phyloP scores from a whole-genome alignment of 2,797 vertebrate species.

The Erpetoichthys calabaricus region DNA sequence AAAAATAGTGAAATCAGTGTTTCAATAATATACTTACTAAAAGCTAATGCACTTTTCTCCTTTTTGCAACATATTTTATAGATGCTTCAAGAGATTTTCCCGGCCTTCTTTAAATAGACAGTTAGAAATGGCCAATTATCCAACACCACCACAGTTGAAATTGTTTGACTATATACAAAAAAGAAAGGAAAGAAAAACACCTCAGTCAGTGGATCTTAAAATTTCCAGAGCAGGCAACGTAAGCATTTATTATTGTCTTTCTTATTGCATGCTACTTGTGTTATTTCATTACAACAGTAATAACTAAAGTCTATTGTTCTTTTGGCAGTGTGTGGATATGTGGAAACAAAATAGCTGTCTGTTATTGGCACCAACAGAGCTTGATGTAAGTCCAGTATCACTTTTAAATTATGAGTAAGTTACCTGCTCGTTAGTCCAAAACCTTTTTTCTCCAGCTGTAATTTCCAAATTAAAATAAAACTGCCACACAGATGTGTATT shows the following conservation, averaged over 20 bases:
- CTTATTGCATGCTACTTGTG: conserved; percentile 1
- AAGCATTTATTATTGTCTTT: conserved; percentile 22
- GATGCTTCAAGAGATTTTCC: conserved; percentile 88
- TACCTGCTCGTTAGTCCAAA: too few species aligned
- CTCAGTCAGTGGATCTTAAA: conserved; percentile 82
- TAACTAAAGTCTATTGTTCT: conserved; percentile 6
- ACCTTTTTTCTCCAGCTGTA: too few species aligned
- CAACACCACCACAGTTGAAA: conserved; percentile 76
- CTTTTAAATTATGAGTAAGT: conserved; percentile 1
- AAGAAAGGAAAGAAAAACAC: conserved; percentile 80
- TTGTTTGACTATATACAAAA: conserved; percentile 89
- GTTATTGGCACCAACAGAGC: conserved; percentile 77
- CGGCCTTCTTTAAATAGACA: conserved; percentile 83
- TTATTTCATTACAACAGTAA: background rate
- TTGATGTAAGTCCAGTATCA: conserved; percentile 71
- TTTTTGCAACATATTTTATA: conserved; percentile 19
- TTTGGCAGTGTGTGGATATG: conserved; percentile 83
- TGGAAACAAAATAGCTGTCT: conserved; percentile 88
- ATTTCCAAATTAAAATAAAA: too few species aligned
- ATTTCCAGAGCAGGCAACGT: conserved; percentile 96
- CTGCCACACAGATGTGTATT: too few species aligned
- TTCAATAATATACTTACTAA: too few species aligned
- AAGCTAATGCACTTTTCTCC: too few species aligned
- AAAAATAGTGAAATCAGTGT: too few species aligned
- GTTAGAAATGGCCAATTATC: conserved; percentile 76